Conservation (phyloP, 1,140 invertebrate genomes). For the Thereuonema tuberculata region DNA sequence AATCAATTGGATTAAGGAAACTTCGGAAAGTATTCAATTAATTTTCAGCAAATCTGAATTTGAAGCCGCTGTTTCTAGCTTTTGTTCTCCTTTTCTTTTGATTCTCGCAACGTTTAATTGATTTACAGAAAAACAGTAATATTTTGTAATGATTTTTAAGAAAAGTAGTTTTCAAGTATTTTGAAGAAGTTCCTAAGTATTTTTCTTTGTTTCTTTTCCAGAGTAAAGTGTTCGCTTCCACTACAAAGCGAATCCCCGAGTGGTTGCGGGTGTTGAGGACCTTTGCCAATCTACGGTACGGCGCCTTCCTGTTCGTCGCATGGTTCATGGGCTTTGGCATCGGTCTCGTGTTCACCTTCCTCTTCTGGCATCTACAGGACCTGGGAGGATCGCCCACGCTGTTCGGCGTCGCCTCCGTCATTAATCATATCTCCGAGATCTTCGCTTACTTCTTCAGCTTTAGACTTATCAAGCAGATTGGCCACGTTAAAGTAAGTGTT, state of each 20-base stretch:
- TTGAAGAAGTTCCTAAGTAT: too few relatives aligned
- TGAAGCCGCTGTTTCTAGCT: too few relatives aligned
- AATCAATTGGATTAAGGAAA: too few relatives aligned
- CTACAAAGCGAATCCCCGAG: constrained; percentile 73
- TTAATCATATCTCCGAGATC: constrained; percentile 98
- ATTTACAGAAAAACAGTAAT: too few relatives aligned
- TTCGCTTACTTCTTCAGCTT: constrained; percentile 98
- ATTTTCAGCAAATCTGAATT: too few relatives aligned
- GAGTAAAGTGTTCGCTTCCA: constrained; percentile 88
- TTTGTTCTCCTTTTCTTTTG: too few relatives aligned
- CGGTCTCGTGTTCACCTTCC: constrained; percentile 95
- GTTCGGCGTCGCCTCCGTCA: constrained; percentile 94
- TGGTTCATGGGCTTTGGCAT: constrained; percentile 99
- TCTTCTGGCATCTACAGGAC: constrained; percentile 98
- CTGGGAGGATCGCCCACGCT: constrained; percentile 91
- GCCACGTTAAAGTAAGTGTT: constrained; percentile 75
- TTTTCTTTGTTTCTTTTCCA: constrained; percentile 32
- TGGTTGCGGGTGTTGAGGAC: constrained; percentile 82
- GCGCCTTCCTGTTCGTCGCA: constrained; percentile 86
- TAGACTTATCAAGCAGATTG: constrained; percentile 80
- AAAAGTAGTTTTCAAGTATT: too few relatives aligned
- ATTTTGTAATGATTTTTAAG: too few relatives aligned
- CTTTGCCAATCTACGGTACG: constrained; percentile 78
- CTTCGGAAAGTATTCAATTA: too few relatives aligned
- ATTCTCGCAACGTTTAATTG: too few relatives aligned